A percentile compares a stretch with the other conserved stretches of the same genome.
Evolutionary conservation across 2,113 vertebrate genomes (phyloP).

Genomic region (Hemichromis elongatus): DNA sequence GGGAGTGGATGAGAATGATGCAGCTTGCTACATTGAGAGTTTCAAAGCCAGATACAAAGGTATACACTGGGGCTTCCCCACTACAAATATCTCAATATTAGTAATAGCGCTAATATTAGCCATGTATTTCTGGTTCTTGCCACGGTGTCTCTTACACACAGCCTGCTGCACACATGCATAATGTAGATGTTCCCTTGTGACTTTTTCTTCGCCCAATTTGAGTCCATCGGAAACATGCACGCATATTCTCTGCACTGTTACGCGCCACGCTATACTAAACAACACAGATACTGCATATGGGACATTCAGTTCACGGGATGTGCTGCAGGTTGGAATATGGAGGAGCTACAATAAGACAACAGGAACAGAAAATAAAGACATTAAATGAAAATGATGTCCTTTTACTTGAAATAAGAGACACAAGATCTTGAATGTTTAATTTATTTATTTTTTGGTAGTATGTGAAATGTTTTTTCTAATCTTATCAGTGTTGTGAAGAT

Average conservation of each 20-base stretch:
- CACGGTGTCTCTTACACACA: neutral
- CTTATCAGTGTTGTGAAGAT: neutral
- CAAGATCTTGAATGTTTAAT: neutral
- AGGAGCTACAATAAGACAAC: neutral
- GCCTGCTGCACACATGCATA: neutral
- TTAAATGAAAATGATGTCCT: neutral
- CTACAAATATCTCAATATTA: neutral
- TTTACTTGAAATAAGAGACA: neutral
- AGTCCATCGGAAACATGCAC: neutral
- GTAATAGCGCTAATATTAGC: neutral
- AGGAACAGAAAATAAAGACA: neutral
- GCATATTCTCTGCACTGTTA: neutral
- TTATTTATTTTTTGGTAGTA: neutral
- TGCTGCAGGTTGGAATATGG: neutral
- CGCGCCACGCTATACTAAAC: neutral
- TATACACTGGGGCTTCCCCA: constrained; percentile 28
- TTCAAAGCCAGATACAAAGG: constrained; percentile 95
- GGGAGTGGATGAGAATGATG: constrained; percentile 88
- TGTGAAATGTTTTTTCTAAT: neutral
- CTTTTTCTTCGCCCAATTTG: neutral
- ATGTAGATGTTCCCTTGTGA: neutral
- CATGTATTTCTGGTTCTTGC: neutral
- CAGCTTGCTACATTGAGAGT: constrained; percentile 88
- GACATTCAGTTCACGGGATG: neutral
- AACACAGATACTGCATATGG: neutral